Evolutionary conservation across 2,113 vertebrate species (phyloP), one percentile per base, ranked within the genome.

Genomic region (Calidris pugnax): DNA sequence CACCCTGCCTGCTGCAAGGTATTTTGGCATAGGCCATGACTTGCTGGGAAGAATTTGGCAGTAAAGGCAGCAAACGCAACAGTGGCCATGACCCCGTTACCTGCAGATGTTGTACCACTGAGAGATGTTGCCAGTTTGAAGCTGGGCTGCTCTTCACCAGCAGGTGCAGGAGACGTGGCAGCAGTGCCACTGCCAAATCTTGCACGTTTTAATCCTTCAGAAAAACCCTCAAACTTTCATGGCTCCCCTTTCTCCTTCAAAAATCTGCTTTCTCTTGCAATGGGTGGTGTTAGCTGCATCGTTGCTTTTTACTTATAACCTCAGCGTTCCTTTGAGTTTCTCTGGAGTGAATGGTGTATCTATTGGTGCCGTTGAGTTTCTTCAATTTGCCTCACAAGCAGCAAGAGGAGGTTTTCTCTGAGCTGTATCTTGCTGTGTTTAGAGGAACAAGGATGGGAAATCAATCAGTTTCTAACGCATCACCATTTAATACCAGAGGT

Each of bases 61-160:
- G 43, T 1, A 50, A 56, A 43, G 57, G 62, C 66, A 85, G 41
- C n/a, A 76, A 62, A 62, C 0, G 4, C 64, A 60, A 3, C 7
- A n/a, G 33, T 8, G 63, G 30, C 63, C 68, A 2, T 12, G 45
- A 48, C n/a, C 39, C 30, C 1, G 2, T 4, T 32, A 32, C 0
- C 0, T 2, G 14, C 48, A n/a, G 53, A 10, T 53, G 33, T 75
- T 69, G 39, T 57, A 59, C 28, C 51, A 19, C 51, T 24, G 4
- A 50, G 35, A 73, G n/a, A 19, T n/a, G 85, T 21, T 13, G 56
- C 26, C 71, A 7, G 32, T 84, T n/a, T 12, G 53, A 63, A 78
- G 35, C 23, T 10, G 2, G 37, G 43, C 43, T 79, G 75, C 24
- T 59, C 22, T 55, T 47, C 39, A 48, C 81, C 22, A 23, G 35